phyloP scores from a whole-genome alignment of 2,113 vertebrate species.

The Ornithorhynchus anatinus region DNA sequence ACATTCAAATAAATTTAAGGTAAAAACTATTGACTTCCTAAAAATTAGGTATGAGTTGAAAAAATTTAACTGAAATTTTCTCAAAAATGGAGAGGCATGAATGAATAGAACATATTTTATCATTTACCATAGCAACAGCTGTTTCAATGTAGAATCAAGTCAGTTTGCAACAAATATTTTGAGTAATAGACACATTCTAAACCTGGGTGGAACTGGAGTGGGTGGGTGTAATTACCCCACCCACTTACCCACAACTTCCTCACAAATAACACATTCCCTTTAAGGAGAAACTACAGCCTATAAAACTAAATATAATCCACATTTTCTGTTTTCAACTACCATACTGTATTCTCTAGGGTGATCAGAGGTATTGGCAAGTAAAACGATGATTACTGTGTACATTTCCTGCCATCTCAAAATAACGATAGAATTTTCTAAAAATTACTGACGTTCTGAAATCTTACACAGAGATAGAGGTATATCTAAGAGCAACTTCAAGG shows the following conservation, averaged over 20 bases:
- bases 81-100: neutral
- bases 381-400: slow-evolving; percentile 3
- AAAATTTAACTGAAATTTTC: neutral
- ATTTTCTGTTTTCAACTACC: slow-evolving; percentile 21
- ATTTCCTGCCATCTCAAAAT: neutral
- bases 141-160: neutral
- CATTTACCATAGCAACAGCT: slow-evolving; percentile 24
- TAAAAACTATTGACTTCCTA: neutral
- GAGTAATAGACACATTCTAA: neutral
- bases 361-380: slow-evolving; percentile 24
- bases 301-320: slow-evolving; percentile 3
- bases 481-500: too few species aligned
- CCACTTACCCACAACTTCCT: slow-evolving; percentile 38
- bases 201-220: neutral
- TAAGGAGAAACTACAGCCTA: slow-evolving; percentile 8
- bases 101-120: neutral
- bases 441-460: neutral
- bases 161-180: slow-evolving; percentile 16
- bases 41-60: neutral
- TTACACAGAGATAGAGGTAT: neutral
- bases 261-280: neutral
- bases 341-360: slow-evolving; percentile 6
- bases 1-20: neutral
- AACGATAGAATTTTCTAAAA: slow-evolving; percentile 29
- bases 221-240: neutral